Evolutionary conservation across 2,888 invertebrate genomes (phyloP), one percentile per base, ranked within the genome.

Genomic region (Acleris emargana): DNA sequence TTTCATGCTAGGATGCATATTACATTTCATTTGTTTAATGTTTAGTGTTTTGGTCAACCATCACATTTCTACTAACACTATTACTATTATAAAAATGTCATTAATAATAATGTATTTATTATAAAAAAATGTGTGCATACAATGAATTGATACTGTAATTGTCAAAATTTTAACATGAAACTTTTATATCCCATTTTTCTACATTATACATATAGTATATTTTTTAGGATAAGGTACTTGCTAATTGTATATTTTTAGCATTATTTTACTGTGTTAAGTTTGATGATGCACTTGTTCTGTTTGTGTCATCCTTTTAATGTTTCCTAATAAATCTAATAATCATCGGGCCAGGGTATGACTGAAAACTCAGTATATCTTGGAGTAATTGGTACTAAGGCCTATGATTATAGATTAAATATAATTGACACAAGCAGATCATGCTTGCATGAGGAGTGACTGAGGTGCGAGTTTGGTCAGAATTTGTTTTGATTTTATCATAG

Each of bases 181-280:
- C 61, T 80, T 85, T 86, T 80, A 81, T 84, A 87, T 77, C 79
- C 76, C 82, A 76, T 79, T 86, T 87, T 83, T 87, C 81, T 83
- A 86, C 80, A 79, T 72, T 83, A 81, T 83, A 68, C 59, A 66
- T 55, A 84, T 81, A 86, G 78, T 76, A 76, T 83, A 83, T 80
- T 81, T 78, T 63, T 71, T 84, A 85, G 81, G 73, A 22, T 86
- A 84, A 85, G 83, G 68, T 83, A 80, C 78, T 79, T 82, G 76
- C 74, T 85, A 84, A 75, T 78, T 87, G 87, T 86, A 83, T 82
- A 87, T 86, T 82, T 77, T 78, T 84, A 84, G 79, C 69, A 69
- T 76, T 78, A 73, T 74, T 80, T 76, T 76, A 74, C 75, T 78
- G 77, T 74, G 75, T 74, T 78, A 76, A 76, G 79, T 71, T 74